phyloP scores from a whole-genome alignment of 2,888 invertebrate species.

The Macroteleia sp. region DNA sequence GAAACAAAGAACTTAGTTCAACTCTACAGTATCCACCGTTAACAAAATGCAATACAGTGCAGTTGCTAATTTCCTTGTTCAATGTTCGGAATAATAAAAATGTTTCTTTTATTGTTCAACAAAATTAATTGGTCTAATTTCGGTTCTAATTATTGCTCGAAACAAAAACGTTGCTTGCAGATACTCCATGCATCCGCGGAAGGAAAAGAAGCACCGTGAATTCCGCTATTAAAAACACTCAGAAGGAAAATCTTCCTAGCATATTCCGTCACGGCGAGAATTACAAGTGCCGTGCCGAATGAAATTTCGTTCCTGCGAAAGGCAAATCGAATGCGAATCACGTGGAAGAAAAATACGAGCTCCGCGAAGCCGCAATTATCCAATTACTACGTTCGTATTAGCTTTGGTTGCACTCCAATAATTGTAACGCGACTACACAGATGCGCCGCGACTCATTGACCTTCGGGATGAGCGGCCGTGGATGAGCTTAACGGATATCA shows the following conservation, averaged over 20 bases:
- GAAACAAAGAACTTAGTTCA: too few relatives aligned
- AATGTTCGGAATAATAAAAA: too few relatives aligned
- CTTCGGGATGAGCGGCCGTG: constrained; percentile 38
- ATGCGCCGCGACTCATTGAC: constrained; percentile 56
- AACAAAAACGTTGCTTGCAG: too few relatives aligned
- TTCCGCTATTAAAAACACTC: constrained; percentile 30
- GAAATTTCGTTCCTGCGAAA: constrained; percentile 19
- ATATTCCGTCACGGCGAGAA: constrained; percentile 25
- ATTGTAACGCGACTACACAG: constrained; percentile 66
- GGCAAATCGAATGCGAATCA: constrained; percentile 40
- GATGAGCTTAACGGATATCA: constrained; percentile 23
- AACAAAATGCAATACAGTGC: too few relatives aligned
- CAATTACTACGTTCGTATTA: constrained; percentile 74
- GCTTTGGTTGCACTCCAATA: constrained; percentile 72
- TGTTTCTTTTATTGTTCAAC: too few relatives aligned
- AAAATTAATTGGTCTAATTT: constrained; percentile 3
- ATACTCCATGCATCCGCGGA: constrained; percentile 1
- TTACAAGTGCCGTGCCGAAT: constrained; percentile 21
- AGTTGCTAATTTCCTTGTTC: too few relatives aligned
- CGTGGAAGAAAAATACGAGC: constrained; percentile 35
- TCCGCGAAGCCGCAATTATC: constrained; percentile 70
- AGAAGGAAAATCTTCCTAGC: constrained; percentile 28
- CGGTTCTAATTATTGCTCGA: background rate
- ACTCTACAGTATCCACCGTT: too few relatives aligned
- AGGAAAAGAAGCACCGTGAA: constrained; percentile 8